phyloP scores from a whole-genome alignment of 2,888 invertebrate species.

The Drosophila phalerata region DNA sequence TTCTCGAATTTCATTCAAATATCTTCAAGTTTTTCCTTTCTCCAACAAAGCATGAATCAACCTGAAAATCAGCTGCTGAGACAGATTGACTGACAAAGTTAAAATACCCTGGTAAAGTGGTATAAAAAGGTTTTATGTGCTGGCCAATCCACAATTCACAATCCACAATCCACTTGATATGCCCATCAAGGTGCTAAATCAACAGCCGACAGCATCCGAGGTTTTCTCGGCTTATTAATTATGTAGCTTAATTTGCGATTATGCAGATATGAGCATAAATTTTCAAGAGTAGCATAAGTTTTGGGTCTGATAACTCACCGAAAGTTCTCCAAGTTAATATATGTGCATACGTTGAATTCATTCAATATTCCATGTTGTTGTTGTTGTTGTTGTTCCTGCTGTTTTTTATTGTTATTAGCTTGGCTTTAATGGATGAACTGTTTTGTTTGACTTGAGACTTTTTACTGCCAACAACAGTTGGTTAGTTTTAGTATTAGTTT shows the following conservation, averaged over 20 bases:
- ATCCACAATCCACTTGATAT: conserved; percentile 38
- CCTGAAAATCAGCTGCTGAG: too few species aligned
- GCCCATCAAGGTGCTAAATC: conserved; percentile 72
- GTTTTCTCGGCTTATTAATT: conserved; percentile 71
- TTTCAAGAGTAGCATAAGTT: conserved; percentile 57
- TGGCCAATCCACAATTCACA: conserved; percentile 23
- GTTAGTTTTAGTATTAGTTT: conserved; percentile 17
- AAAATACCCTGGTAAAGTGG: conserved; percentile 1
- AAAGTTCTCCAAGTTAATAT: conserved; percentile 57
- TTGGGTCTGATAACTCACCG: conserved; percentile 66
- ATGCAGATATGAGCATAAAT: conserved; percentile 77
- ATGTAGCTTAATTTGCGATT: conserved; percentile 80
- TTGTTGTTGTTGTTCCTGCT: conserved; percentile 35
- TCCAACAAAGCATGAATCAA: too few species aligned
- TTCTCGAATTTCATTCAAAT: neutral
- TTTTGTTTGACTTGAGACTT: conserved; percentile 31
- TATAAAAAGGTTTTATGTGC: conserved; percentile 10
- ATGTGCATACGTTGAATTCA: conserved; percentile 71
- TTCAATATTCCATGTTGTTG: conserved; percentile 71
- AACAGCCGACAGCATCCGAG: conserved; percentile 59
- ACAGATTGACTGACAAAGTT: neutral
- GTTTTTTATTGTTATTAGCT: conserved; percentile 32
- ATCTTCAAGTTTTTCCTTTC: too few species aligned
- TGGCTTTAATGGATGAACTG: conserved; percentile 52
- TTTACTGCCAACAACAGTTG: conserved; percentile 15